Base-by-base conservation (phyloP, 2,888 invertebrate genomes). In the Artemia sp. region DNA sequence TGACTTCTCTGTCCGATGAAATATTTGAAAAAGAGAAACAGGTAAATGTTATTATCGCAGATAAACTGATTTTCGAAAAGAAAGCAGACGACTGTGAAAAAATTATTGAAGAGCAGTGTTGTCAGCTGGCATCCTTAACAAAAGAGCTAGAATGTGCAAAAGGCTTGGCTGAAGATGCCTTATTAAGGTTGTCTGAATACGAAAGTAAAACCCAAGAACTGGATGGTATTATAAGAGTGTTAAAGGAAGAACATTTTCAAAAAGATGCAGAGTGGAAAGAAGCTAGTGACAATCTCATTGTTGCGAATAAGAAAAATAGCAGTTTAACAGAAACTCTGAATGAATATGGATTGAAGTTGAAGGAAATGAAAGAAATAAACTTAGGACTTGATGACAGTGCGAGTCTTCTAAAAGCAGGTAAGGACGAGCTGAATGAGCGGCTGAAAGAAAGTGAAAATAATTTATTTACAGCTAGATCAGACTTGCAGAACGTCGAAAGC, bases 41-140 rank as follows among this genome's bases (percentile, higher is more conserved):
- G 14, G n/a, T 51, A 67, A 51, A 51, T 51, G 67, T 38, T 67
- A 9, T 50, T n/a, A 51, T 51, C 51, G 51, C 51, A 11, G 67
- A 67, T 51, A 67, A 51, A 67, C n/a, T 12, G 67, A 67, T 67
- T 51, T n/a, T 50, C 50, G 67, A 51, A 67, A 19, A n/a, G 50
- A 67, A 51, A 67, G n/a, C 12, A 9, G 51, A n/a, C 19, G 14
- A 14, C 10, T 64, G 9, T 9, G 67, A 67, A 14, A 67, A 8
- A 24, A 24, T 8, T 24, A 51, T 51, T n/a, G 67, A 67, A n/a
- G 9, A n/a, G 51, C n/a, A 24, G 12, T 19, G 50, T 12, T 6
- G n/a, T 67, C n/a, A 24, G 9, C 38, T 38, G 38, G 38, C 5
- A 38, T 38, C 38, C 38, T 38, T 38, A 4, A 38, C 38, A 38